Base-by-base conservation (phyloP, 1,140 invertebrate species). In the Pemphigus obesinymphae region DNA sequence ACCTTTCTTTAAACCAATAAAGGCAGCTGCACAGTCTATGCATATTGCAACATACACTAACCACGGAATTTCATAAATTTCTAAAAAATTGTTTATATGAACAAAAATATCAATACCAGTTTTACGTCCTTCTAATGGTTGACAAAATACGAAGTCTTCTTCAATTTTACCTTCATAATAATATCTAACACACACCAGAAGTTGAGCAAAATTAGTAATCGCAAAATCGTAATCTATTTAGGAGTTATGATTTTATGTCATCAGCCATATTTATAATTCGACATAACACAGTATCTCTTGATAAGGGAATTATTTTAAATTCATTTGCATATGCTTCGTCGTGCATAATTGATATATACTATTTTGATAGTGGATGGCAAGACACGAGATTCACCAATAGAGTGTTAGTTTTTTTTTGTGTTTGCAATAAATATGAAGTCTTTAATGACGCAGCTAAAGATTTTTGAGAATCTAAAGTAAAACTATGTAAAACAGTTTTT, bases 281-380 rank as follows among this genome's bases (percentile, higher is more conserved):
- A n/a, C n/a, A n/a, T n/a, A n/a, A n/a, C n/a, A n/a, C n/a, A n/a
- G n/a, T n/a, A n/a, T n/a, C n/a, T n/a, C n/a, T n/a, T n/a, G n/a
- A n/a, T n/a, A n/a, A n/a, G n/a, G n/a, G n/a, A n/a, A 86, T 75
- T 34, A 82, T 85, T 83, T 15, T 61, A 26, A 61, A 26, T 61
- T 61, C 2, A 61, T 26, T 61, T 61, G 58, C 58, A 61, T 61
- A 61, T 61, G 58, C 15, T 61, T 61, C 58, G 58, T 23, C 26
- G 26, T 61, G 15, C 58, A 61, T 26, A 61, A 61, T 61, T 61
- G 58, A 61, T 61, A 61, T n/a, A n/a, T n/a, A n/a, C 58, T 61
- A 61, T 61, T 61, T 61, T 61, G 4, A 61, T 61, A 26, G 58
- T 23, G 15, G 58, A 13, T 61, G 58, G 23, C 58, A 61, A 61